These are phyloP conservation scores for Campoletis raptor DNA, from an alignment of 2,888 invertebrate genomes.

Conservation along the genomic window DNA sequence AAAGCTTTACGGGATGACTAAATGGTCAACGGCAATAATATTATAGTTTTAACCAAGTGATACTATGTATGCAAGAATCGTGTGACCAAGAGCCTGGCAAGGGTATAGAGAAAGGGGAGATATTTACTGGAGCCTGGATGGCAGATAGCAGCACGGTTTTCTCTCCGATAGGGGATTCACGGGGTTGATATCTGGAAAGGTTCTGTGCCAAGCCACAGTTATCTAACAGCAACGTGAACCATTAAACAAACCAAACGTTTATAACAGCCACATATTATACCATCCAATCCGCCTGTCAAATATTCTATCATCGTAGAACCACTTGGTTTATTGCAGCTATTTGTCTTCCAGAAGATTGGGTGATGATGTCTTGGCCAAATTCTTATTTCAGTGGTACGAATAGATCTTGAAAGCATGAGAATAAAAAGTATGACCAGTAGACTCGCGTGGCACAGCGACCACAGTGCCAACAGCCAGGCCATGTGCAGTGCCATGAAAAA, in stretches of 20 bases:
- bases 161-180: constrained; percentile 40
- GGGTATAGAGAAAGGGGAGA: constrained; percentile 66
- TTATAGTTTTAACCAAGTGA: constrained; percentile 52
- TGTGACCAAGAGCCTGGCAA: constrained; percentile 57
- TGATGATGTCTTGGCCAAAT: constrained; percentile 75
- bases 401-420: constrained; percentile 24
- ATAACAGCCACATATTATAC: constrained; percentile 79
- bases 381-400: constrained; percentile 55
- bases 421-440: constrained; percentile 27
- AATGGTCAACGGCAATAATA: constrained; percentile 56
- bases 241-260: constrained; percentile 79
- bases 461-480: constrained; percentile 20
- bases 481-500: background rate
- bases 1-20: background rate
- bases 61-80: constrained; percentile 59
- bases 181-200: constrained; percentile 64
- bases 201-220: constrained; percentile 79
- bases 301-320: constrained; percentile 51
- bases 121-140: constrained; percentile 78
- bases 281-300: constrained; percentile 34
- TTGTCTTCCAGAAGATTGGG: constrained; percentile 73
- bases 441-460: constrained; percentile 1
- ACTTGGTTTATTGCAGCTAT: constrained; percentile 78
- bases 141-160: constrained; percentile 73
- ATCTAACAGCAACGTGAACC: constrained; percentile 76